Conservation (phyloP, 2,113 vertebrate species). For the Ciconia stormi region DNA sequence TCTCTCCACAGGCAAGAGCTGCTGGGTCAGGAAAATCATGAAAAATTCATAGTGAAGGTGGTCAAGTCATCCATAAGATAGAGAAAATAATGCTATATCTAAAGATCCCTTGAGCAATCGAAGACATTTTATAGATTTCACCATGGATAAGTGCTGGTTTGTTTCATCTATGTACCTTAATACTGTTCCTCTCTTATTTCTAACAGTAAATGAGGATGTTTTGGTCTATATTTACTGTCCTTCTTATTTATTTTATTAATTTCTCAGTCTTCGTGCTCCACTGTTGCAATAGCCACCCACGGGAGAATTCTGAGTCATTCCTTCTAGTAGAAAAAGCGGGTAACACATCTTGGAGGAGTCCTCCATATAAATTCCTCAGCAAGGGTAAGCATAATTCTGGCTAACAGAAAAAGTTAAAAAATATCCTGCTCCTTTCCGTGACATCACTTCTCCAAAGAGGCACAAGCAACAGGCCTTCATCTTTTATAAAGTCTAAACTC, state of each 20-base stretch:
- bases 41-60: conserved; percentile 89
- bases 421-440: background rate
- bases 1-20: conserved; percentile 83
- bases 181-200: conserved; percentile 72
- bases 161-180: conserved; percentile 80
- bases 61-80: conserved; percentile 84
- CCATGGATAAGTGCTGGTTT: conserved; percentile 81
- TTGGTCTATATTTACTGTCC: conserved; percentile 74
- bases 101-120: conserved; percentile 80
- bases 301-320: conserved; percentile 15
- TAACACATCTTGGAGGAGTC: background rate
- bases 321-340: background rate
- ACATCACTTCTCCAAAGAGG: background rate
- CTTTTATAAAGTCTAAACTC: background rate
- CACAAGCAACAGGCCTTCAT: background rate
- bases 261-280: conserved; percentile 37
- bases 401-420: background rate
- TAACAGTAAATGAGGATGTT: conserved; percentile 74
- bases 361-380: background rate
- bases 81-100: conserved; percentile 81
- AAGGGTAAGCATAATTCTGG: background rate
- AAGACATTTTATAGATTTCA: conserved; percentile 82
- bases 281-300: conserved; percentile 1
- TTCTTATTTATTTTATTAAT: conserved; percentile 70
- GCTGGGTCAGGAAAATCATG: conserved; percentile 84